Evolutionary conservation across 2,888 invertebrate species (phyloP).

Genomic region (Podabrus alpinus): DNA sequence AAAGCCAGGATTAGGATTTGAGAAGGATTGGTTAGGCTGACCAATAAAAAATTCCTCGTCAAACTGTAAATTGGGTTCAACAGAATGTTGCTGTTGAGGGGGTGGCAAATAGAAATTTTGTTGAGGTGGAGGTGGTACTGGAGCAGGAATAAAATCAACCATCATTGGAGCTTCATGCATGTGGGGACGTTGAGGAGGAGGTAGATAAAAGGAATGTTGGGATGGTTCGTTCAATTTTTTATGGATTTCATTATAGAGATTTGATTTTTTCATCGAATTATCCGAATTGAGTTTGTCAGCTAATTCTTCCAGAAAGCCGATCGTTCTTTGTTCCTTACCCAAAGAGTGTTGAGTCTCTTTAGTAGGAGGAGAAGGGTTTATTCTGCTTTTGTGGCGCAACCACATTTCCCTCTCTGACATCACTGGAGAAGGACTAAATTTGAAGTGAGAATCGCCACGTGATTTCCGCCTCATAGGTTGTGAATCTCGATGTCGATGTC

Average conservation of each 20-base stretch:
- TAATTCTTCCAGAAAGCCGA: constrained; percentile 50
- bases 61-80: constrained; percentile 33
- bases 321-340: not conserved
- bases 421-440: constrained; percentile 14
- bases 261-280: constrained; percentile 14
- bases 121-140: constrained; percentile 35
- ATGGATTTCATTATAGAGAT: constrained; percentile 20
- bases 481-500: not conserved
- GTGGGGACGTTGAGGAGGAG: not conserved
- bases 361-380: constrained; percentile 1
- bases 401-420: constrained; percentile 31
- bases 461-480: not conserved
- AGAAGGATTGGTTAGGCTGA: constrained; percentile 19
- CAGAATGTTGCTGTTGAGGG: constrained; percentile 5
- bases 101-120: constrained; percentile 14
- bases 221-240: constrained; percentile 16
- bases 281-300: constrained; percentile 44
- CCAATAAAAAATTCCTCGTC: constrained; percentile 51
- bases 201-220: not conserved
- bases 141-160: constrained; percentile 30
- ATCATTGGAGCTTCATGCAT: not conserved
- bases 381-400: constrained; percentile 15
- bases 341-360: not conserved
- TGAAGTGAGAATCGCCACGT: not conserved
- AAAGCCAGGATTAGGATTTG: not conserved